Conservation (phyloP, 2,888 invertebrate genomes). For the Melolontha melolontha region DNA sequence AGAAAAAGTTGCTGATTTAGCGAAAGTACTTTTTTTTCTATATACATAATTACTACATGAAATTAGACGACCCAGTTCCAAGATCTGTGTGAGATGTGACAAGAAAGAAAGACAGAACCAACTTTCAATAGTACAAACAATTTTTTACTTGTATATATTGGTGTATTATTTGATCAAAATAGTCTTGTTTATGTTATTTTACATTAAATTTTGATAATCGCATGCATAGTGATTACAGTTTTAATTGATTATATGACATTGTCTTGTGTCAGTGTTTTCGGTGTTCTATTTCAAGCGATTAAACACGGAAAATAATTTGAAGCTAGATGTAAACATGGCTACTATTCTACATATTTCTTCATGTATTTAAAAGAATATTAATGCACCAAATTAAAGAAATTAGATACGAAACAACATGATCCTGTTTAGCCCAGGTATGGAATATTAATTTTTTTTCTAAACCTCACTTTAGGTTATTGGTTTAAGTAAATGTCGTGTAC, state of each 20-base stretch:
- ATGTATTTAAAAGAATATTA: conserved; percentile 47
- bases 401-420: conserved; percentile 56
- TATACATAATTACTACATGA: conserved; percentile 35
- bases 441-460: conserved; percentile 43
- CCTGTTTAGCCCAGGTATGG: conserved; percentile 62
- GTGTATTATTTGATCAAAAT: conserved; percentile 37
- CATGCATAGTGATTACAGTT: conserved; percentile 9
- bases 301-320: conserved; percentile 42
- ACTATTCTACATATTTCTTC: conserved; percentile 55
- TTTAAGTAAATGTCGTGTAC: conserved; percentile 19
- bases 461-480: neutral
- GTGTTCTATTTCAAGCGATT: conserved; percentile 30
- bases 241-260: conserved; percentile 21
- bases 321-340: conserved; percentile 62
- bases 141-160: conserved; percentile 35
- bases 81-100: conserved; percentile 43
- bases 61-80: conserved; percentile 45
- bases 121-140: conserved; percentile 46
- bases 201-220: conserved; percentile 23
- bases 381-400: conserved; percentile 46
- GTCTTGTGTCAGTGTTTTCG: conserved; percentile 29
- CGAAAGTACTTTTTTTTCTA: conserved; percentile 15
- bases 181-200: conserved; percentile 37
- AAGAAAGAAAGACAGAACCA: conserved; percentile 42
- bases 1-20: neutral